These are phyloP conservation scores for Aldabrachelys gigantea DNA, from an alignment of 2,113 vertebrate genomes.

Conservation along the genomic window DNA sequence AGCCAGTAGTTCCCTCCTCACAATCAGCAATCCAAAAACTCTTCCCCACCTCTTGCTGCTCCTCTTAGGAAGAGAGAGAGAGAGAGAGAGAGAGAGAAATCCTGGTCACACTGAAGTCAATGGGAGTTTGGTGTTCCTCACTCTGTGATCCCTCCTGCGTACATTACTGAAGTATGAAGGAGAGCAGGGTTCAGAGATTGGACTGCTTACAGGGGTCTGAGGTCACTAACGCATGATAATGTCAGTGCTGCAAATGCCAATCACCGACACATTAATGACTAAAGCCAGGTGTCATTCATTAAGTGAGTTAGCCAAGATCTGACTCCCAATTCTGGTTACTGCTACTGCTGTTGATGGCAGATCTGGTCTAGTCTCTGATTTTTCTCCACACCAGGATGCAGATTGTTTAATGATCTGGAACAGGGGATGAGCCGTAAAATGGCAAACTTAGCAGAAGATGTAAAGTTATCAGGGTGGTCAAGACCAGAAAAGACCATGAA, in stretches of 20 bases:
- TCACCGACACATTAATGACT: background rate
- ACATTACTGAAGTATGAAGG: background rate
- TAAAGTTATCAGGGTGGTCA: background rate
- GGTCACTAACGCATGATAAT: rapidly evolving
- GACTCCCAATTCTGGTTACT: background rate
- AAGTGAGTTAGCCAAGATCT: background rate
- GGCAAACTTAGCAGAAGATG: background rate
- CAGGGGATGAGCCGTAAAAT: background rate
- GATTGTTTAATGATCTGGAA: background rate
- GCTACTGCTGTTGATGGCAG: background rate
- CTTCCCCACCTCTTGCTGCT: background rate
- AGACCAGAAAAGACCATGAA: background rate
- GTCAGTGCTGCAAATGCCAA: background rate
- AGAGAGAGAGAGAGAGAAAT: background rate
- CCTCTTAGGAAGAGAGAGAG: background rate
- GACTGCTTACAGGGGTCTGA: background rate
- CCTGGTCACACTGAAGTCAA: rapidly evolving
- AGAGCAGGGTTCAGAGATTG: background rate
- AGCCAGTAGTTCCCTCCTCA: background rate
- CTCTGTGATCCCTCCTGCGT: background rate
- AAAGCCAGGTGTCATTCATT: background rate
- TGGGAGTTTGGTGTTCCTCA: background rate
- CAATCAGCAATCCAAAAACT: background rate
- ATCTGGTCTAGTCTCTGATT: background rate
- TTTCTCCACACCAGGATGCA: background rate